Percentiles rank a stretch among this genome's conserved stretches.
Conservation (phyloP, 2,888 invertebrate genomes). For the Asteroscopus sphinx region DNA sequence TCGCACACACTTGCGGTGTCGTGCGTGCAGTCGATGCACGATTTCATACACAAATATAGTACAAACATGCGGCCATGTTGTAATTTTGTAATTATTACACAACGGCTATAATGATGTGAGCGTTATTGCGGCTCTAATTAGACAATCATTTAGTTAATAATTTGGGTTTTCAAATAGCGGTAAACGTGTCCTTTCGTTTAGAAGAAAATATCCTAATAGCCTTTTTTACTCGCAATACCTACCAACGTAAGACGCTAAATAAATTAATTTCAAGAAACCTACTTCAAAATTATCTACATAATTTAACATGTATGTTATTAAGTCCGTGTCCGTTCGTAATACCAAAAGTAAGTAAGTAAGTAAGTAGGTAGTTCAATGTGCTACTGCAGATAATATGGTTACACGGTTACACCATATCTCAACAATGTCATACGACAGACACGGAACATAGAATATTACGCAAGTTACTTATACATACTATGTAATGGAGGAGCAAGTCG, state of each 20-base stretch:
- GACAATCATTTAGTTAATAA: slow-evolving; percentile 17
- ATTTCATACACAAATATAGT: slow-evolving; percentile 69
- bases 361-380: slow-evolving; percentile 43
- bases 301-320: slow-evolving; percentile 5
- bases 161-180: slow-evolving; percentile 9
- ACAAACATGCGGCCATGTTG: slow-evolving; percentile 63
- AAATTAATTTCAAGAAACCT: slow-evolving; percentile 26
- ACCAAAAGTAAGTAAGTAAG: slow-evolving; percentile 23
- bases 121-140: slow-evolving; percentile 40
- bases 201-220: slow-evolving; percentile 24
- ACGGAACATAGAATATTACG: slow-evolving; percentile 20
- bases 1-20: slow-evolving; percentile 44
- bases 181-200: slow-evolving; percentile 1
- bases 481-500: slow-evolving; percentile 5
- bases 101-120: slow-evolving; percentile 65
- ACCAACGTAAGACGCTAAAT: background rate
- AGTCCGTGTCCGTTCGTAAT: slow-evolving; percentile 9
- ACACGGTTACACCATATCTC: slow-evolving; percentile 15
- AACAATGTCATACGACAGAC: slow-evolving; percentile 18
- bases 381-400: slow-evolving; percentile 19
- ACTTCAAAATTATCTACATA: slow-evolving; percentile 20
- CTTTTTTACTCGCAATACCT: background rate
- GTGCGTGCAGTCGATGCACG: slow-evolving; percentile 66
- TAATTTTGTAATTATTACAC: slow-evolving; percentile 71
- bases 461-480: slow-evolving; percentile 16